Conservation (phyloP, 1,140 invertebrate genomes). For the Neuroterus valhalla region DNA sequence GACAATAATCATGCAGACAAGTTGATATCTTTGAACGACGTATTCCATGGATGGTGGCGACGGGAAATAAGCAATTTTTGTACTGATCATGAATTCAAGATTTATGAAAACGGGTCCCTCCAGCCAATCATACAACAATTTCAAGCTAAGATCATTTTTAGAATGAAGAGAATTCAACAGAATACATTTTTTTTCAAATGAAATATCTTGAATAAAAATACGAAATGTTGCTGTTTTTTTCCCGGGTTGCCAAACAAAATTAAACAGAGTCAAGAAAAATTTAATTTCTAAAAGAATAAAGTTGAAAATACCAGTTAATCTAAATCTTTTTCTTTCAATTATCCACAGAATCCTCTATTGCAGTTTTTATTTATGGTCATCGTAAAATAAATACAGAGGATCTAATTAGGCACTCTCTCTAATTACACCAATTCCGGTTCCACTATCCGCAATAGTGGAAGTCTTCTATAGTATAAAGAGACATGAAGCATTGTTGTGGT, state of each 20-base stretch:
- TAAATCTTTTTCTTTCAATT: too few relatives aligned
- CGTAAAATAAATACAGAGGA: background rate
- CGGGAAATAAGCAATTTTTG: conserved; percentile 3
- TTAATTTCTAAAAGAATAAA: too few relatives aligned
- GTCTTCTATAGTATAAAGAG: background rate
- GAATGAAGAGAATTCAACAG: too few relatives aligned
- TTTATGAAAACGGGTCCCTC: background rate
- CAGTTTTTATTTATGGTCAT: background rate
- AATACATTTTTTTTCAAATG: too few relatives aligned
- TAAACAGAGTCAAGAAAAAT: too few relatives aligned
- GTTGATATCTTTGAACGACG: background rate
- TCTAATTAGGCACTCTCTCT: conserved; percentile 4
- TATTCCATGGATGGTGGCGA: background rate
- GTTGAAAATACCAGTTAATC: too few relatives aligned
- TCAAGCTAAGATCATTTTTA: background rate
- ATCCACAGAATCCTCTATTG: too few relatives aligned
- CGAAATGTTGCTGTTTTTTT: too few relatives aligned
- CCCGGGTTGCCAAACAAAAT: too few relatives aligned
- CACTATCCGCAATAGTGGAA: background rate
- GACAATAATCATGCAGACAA: conserved; percentile 3
- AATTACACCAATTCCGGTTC: conserved; percentile 12
- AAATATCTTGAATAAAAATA: too few relatives aligned
- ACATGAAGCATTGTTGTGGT: conserved; percentile 16
- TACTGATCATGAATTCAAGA: background rate
- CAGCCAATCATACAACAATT: too few relatives aligned